Percentiles rank a stretch among this genome's conserved stretches.
Evolutionary conservation across 1,140 invertebrate species (phyloP).

Genomic region (Drosophila truncata): DNA sequence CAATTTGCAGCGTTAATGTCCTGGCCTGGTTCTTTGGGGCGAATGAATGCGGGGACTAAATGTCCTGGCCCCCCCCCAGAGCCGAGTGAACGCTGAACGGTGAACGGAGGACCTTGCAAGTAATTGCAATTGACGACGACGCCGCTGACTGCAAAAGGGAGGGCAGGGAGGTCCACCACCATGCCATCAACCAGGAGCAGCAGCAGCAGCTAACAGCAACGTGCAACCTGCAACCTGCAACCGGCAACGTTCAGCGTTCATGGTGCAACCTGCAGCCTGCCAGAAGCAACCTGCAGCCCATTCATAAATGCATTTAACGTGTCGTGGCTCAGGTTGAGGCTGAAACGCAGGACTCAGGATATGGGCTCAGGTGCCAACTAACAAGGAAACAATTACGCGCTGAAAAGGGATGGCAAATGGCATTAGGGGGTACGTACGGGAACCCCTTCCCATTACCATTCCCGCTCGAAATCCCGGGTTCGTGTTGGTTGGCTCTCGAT

Average conservation of each 20-base stretch:
- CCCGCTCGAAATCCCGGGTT: constrained; percentile 1
- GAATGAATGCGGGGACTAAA: constrained; percentile 67
- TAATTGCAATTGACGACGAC: constrained; percentile 82
- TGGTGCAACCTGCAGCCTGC: constrained; percentile 24
- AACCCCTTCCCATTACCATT: not conserved
- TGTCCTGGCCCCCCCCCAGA: constrained; percentile 35
- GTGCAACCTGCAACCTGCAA: constrained; percentile 1
- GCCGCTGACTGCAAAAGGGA: constrained; percentile 26
- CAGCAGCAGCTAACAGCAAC: constrained; percentile 2
- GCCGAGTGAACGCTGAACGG: constrained; percentile 3
- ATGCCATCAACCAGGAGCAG: constrained; percentile 31
- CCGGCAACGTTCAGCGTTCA: not conserved
- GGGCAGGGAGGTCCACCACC: not conserved
- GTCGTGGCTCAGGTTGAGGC: constrained; percentile 45
- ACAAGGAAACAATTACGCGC: constrained; percentile 82
- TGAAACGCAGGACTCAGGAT: constrained; percentile 36
- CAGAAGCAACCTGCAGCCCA: constrained; percentile 33
- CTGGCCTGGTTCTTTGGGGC: constrained; percentile 52
- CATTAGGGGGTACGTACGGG: constrained; percentile 33
- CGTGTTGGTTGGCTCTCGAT: constrained; percentile 9
- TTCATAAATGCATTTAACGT: constrained; percentile 77
- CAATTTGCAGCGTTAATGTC: constrained; percentile 82
- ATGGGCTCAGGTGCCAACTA: constrained; percentile 69
- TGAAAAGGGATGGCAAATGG: constrained; percentile 50
- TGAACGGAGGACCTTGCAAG: constrained; percentile 63